Base-by-base conservation (phyloP, 2,888 invertebrate species). In the Agonopterix heracliana region DNA sequence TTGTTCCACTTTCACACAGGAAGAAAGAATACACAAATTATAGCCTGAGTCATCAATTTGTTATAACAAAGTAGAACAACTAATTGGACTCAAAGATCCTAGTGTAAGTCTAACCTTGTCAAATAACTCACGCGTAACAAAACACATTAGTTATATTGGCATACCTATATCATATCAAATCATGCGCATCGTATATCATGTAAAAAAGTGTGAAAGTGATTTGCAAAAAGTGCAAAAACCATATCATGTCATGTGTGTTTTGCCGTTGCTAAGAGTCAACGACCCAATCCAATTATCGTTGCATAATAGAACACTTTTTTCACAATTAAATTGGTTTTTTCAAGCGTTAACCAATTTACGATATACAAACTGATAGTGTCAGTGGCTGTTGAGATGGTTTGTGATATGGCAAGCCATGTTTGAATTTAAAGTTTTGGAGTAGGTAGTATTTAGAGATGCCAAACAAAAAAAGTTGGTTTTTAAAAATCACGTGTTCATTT, bases 201-300 rank as follows among this genome's bases (percentile, higher is more conserved):
- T 52, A 57, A 64, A 74, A 71, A 61, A 64, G 63, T 63, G 71
- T 59, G 80, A 81, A 80, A 81, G 80, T 79, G 76, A 60, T 78
- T 68, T 68, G 69, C 63, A 64, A 71, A 76, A 68, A 71, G 54
- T 56, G 53, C 62, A 64, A 59, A 66, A 64, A 61, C 61, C 60
- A 63, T 68, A 63, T 71, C 67, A 71, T 68, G 66, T 69, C 64
- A 68, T 62, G 69, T 73, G 65, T 78, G 71, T 68, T 66, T 61
- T 64, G 69, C 68, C 64, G 64, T 71, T 60, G 71, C 69, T 71
- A 62, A 57, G 55, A 62, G 84, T 82, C 84, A 74, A 67, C 71
- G 78, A 82, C 84, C 81, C 62, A 60, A 80, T 69, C 77, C 83
- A 83, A 82, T 84, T 83, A 81, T 70, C 54, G 72, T 78, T 80